Percentiles rank a stretch among this genome's conserved stretches.
Conservation (phyloP, 2,113 vertebrate genomes). For the Antidorcas marsupialis region DNA sequence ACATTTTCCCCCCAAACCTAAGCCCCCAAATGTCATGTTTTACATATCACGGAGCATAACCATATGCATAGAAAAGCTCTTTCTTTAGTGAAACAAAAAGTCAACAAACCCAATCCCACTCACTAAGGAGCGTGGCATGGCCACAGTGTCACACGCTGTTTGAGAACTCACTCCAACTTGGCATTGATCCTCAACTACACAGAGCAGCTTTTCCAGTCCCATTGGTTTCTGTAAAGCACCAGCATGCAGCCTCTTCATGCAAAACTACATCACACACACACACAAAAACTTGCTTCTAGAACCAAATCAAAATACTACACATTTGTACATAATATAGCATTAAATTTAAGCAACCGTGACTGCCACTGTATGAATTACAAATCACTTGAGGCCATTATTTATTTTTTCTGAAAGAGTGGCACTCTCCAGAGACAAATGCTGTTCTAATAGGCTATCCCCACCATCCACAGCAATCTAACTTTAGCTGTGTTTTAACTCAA, state of each 20-base stretch:
- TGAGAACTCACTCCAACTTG: not conserved
- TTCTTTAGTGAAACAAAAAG: not conserved
- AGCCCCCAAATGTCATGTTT: not conserved
- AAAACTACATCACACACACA: not conserved
- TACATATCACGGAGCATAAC: not conserved
- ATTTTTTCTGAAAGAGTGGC: not conserved
- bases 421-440: not conserved
- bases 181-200: not conserved
- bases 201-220: not conserved
- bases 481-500: not conserved
- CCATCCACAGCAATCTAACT: not conserved
- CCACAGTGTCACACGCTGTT: not conserved
- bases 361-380: not conserved
- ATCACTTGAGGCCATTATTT: not conserved
- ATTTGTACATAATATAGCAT: not conserved
- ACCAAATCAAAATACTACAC: not conserved
- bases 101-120: not conserved
- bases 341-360: not conserved
- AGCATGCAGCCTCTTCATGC: not conserved
- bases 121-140: not conserved
- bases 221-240: not conserved
- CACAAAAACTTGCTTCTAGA: not conserved
- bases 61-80: not conserved
- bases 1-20: not conserved
- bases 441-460: not conserved